These are phyloP conservation scores for Poicephalus gulielmi DNA, from an alignment of 2,113 vertebrate species.

Conservation along the genomic window DNA sequence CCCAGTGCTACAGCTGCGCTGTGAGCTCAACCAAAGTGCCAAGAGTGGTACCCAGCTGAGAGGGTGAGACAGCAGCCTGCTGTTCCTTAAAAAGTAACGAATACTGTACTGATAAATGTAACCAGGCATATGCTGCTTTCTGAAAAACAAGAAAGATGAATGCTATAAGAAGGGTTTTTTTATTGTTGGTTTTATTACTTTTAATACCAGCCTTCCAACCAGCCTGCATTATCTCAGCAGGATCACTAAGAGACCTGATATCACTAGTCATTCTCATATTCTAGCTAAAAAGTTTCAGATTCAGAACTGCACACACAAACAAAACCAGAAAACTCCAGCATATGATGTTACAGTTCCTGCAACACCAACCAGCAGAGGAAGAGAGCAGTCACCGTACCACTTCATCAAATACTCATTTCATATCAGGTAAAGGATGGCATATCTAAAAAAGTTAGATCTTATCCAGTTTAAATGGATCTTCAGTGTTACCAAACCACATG, in stretches of 20 bases:
- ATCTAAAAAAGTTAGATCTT: neutral
- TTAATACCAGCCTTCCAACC: neutral
- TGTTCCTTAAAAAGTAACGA: neutral
- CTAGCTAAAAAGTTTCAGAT: neutral
- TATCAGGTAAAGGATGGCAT: neutral
- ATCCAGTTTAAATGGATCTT: neutral
- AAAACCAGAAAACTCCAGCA: neutral
- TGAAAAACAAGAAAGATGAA: neutral
- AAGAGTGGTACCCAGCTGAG: neutral
- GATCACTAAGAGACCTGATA: neutral
- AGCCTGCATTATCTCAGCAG: constrained; percentile 6
- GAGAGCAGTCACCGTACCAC: neutral
- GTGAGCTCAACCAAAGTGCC: neutral
- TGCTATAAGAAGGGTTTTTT: neutral
- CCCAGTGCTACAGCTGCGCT: accelerated
- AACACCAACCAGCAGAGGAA: neutral
- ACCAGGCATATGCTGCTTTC: neutral
- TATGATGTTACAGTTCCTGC: neutral
- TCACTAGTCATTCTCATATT: neutral
- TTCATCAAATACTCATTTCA: neutral
- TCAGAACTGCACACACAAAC: neutral
- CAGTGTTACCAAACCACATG: neutral
- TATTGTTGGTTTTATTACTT: neutral
- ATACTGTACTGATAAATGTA: neutral
- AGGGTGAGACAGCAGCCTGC: neutral